These are phyloP conservation scores for Plectrocnemia conspersa DNA, from an alignment of 1,140 invertebrate species.

Conservation along the genomic window DNA sequence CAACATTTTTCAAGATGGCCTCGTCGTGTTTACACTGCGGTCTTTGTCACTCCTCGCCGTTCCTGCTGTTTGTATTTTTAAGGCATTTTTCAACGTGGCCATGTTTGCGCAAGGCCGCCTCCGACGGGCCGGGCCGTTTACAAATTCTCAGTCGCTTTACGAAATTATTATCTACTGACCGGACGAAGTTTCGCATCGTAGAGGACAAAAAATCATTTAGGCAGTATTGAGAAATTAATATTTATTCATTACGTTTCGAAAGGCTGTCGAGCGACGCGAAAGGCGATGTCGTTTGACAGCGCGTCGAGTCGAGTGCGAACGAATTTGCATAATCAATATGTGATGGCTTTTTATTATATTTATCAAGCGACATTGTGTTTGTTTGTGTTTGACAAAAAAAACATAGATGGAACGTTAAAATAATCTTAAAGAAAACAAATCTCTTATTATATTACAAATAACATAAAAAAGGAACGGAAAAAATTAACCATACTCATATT, in stretches of 20 bases:
- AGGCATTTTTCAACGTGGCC: conserved; percentile 9
- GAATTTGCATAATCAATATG: conserved; percentile 1
- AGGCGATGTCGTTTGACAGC: background rate
- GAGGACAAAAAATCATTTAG: no score
- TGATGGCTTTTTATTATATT: no score
- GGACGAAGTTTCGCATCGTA: no score
- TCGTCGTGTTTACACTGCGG: conserved; percentile 27
- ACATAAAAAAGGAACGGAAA: no score
- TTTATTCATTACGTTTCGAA: background rate
- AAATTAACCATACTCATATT: no score
- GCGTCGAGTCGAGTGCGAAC: background rate
- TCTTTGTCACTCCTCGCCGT: conserved; percentile 25
- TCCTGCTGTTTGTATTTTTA: conserved; percentile 20
- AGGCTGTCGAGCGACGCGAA: background rate
- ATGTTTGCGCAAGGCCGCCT: background rate
- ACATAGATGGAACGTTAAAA: no score
- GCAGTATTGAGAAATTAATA: no score
- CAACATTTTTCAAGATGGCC: conserved; percentile 33
- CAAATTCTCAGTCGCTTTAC: background rate
- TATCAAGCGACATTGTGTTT: no score
- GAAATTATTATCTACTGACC: no score
- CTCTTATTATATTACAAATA: no score
- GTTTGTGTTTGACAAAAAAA: no score
- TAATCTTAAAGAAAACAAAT: no score
- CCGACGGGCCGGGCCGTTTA: background rate